phyloP scores from a whole-genome alignment of 2,888 invertebrate genomes.

The Drosophila falleni region DNA sequence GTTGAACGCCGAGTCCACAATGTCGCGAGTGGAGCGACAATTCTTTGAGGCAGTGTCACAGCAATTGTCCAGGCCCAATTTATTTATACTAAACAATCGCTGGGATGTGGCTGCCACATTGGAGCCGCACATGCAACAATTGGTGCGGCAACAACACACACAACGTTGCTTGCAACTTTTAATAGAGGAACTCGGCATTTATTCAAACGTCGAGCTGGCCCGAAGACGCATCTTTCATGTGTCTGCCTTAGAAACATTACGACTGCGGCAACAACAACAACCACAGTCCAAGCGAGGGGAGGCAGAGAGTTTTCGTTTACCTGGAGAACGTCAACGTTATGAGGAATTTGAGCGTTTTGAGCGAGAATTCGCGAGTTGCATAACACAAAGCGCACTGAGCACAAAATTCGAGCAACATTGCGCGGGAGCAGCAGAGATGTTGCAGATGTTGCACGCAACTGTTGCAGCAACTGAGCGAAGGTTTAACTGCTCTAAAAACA shows the following conservation, averaged over 20 bases:
- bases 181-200: conserved; percentile 97
- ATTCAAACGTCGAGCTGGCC: conserved; percentile 92
- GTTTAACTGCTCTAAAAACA: conserved; percentile 87
- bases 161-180: conserved; percentile 97
- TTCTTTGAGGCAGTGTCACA: conserved; percentile 99
- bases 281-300: conserved; percentile 75
- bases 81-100: conserved; percentile 99
- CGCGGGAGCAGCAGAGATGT: conserved; percentile 94
- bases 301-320: conserved; percentile 78
- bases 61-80: conserved; percentile 98
- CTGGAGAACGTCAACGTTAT: conserved; percentile 94
- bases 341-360: conserved; percentile 99
- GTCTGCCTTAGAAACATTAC: conserved; percentile 97
- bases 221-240: conserved; percentile 98
- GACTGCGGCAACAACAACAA: conserved; percentile 87
- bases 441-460: conserved; percentile 88
- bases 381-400: conserved; percentile 97
- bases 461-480: conserved; percentile 89
- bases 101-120: conserved; percentile 99
- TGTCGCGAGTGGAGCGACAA: conserved; percentile 99
- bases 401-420: conserved; percentile 99
- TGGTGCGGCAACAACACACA: conserved; percentile 95
- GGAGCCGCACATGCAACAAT: conserved; percentile 92
- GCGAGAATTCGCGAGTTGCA: conserved; percentile 98
- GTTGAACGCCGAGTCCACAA: conserved; percentile 99